Evolutionary conservation across 2,113 vertebrate genomes (phyloP).

Genomic region (Misgurnus anguillicaudatus): DNA sequence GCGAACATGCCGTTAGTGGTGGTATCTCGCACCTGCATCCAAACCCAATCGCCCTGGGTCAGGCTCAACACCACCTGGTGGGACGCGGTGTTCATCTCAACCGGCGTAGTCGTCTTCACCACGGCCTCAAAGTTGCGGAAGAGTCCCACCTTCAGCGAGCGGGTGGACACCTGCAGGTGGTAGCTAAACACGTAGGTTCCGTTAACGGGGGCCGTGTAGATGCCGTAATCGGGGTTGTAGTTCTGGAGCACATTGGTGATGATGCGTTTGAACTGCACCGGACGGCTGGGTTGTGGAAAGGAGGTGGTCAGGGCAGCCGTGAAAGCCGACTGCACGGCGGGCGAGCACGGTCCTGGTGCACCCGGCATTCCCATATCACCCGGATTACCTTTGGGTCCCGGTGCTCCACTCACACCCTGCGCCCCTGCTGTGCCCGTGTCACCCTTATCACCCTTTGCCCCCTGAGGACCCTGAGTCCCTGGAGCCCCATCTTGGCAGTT

Average conservation of each 20-base stretch:
- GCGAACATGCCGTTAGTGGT: slow-evolving; percentile 65
- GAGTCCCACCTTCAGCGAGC: slow-evolving; percentile 65
- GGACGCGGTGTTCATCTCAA: slow-evolving; percentile 56
- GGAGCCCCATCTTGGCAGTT: slow-evolving; percentile 62
- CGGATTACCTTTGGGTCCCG: slow-evolving; percentile 57
- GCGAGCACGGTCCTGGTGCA: slow-evolving; percentile 66
- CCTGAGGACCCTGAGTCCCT: slow-evolving; percentile 56
- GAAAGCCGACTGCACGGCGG: slow-evolving; percentile 68
- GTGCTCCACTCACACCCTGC: slow-evolving; percentile 40
- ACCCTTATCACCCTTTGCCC: slow-evolving; percentile 57
- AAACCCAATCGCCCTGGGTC: slow-evolving; percentile 59
- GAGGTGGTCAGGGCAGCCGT: slow-evolving; percentile 51
- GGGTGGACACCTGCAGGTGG: slow-evolving; percentile 50
- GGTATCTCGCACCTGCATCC: slow-evolving; percentile 66
- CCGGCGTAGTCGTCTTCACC: slow-evolving; percentile 60
- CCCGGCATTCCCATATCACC: slow-evolving; percentile 63
- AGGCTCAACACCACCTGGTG: slow-evolving; percentile 67
- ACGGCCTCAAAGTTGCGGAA: slow-evolving; percentile 62
- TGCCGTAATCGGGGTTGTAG: slow-evolving; percentile 58
- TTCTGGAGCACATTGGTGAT: slow-evolving; percentile 60
- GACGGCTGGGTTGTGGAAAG: slow-evolving; percentile 56
- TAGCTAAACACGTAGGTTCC: slow-evolving; percentile 74
- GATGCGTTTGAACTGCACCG: slow-evolving; percentile 59
- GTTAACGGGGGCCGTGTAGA: slow-evolving; percentile 66
- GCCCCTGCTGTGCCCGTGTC: slow-evolving; percentile 52